A percentile compares a stretch with the other conserved stretches of the same genome.
These are phyloP conservation scores for Enteromius trimaculatus DNA, from an alignment of 2,797 vertebrate species.

Conservation along the genomic window DNA sequence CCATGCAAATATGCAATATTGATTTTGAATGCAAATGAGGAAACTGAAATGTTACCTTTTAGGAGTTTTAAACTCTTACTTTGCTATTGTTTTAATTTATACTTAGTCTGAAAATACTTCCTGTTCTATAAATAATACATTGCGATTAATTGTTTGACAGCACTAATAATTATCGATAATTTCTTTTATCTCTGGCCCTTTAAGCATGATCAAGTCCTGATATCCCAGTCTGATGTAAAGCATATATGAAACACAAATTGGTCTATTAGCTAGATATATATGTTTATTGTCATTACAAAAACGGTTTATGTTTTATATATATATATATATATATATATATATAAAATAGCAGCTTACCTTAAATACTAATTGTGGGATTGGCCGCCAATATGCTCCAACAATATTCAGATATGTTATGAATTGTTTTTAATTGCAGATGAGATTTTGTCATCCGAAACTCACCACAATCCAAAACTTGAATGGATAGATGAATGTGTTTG, in stretches of 20 bases:
- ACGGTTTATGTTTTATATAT: not conserved
- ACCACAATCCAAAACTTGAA: not conserved
- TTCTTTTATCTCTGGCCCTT: conserved; percentile 8
- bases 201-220: not conserved
- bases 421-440: not conserved
- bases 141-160: no score
- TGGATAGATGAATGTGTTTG: not conserved
- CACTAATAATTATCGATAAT: no score
- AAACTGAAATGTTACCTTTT: not conserved
- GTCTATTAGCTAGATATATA: not conserved
- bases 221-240: not conserved
- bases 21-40: not conserved
- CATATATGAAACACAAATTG: not conserved
- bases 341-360: not conserved
- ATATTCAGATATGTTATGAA: not conserved
- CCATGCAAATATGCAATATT: not conserved
- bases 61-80: not conserved
- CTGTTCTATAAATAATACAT: not conserved
- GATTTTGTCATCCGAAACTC: not conserved
- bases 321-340: not conserved
- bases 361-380: not conserved
- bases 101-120: not conserved
- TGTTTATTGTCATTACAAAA: not conserved
- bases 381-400: not conserved
- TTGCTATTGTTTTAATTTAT: not conserved